phyloP scores from a whole-genome alignment of 2,113 vertebrate genomes.

The Entomyzon cyanotis region DNA sequence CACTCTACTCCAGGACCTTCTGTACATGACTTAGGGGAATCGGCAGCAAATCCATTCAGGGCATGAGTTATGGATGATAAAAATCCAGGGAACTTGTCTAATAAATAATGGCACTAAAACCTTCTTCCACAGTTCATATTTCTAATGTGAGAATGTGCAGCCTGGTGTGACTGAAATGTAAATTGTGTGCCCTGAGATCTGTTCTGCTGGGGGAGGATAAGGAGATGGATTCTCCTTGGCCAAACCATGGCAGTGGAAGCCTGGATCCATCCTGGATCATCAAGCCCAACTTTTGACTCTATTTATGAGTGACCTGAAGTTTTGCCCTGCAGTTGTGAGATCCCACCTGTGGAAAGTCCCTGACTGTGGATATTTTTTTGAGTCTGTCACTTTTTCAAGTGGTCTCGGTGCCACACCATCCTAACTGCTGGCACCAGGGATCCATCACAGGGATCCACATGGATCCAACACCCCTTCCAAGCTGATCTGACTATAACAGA shows the following conservation, averaged over 20 bases:
- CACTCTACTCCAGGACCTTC: constrained; percentile 45
- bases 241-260: not conserved
- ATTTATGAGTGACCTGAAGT: not conserved
- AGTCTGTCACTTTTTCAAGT: not conserved
- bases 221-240: not conserved
- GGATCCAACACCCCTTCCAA: not conserved
- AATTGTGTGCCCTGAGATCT: not conserved
- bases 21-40: constrained; percentile 63
- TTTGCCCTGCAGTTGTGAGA: not conserved
- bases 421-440: not conserved
- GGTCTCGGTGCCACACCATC: not conserved
- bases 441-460: not conserved
- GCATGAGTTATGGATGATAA: constrained; percentile 60
- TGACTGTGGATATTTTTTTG: not conserved
- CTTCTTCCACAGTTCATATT: constrained; percentile 50
- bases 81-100: constrained; percentile 53
- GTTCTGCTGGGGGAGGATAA: not conserved
- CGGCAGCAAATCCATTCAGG: constrained; percentile 47
- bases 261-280: not conserved
- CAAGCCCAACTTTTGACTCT: not conserved
- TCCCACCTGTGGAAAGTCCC: accelerated
- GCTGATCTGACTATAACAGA: not conserved
- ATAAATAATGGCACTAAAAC: constrained; percentile 64
- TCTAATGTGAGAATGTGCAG: constrained; percentile 3
- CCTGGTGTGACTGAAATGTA: constrained; percentile 36